These are phyloP conservation scores for Bruchidius siliquastri DNA, from an alignment of 2,888 invertebrate genomes.

Conservation along the genomic window DNA sequence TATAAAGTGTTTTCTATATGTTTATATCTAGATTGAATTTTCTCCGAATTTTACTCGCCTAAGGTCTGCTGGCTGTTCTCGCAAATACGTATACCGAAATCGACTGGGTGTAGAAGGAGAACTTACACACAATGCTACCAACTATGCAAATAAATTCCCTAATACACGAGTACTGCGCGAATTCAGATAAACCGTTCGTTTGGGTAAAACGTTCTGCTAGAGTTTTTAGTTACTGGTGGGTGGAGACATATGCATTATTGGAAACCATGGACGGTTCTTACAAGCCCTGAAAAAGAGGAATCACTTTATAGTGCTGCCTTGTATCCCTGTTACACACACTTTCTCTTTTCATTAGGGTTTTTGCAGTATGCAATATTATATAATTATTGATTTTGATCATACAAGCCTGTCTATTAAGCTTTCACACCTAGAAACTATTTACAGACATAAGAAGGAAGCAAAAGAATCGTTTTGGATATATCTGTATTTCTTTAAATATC, in stretches of 20 bases:
- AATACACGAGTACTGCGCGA: slow-evolving; percentile 14
- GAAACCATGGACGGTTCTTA: background rate
- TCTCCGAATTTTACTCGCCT: background rate
- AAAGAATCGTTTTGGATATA: no score
- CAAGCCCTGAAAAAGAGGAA: background rate
- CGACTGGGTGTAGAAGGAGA: slow-evolving; percentile 16
- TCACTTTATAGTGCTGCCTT: no score
- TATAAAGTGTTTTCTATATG: no score
- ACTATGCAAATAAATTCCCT: slow-evolving; percentile 31
- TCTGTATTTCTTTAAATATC: no score
- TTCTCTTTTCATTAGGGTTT: no score
- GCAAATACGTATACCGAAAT: slow-evolving; percentile 18
- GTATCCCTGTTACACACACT: no score
- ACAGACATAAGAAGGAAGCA: no score
- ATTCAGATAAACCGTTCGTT: background rate
- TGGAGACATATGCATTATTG: background rate
- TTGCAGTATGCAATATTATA: no score
- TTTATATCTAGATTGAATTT: background rate
- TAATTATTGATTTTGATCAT: no score
- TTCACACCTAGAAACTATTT: no score
- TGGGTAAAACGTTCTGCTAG: background rate
- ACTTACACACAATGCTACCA: slow-evolving; percentile 17
- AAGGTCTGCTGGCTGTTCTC: background rate
- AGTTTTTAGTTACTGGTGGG: background rate
- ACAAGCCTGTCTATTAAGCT: no score